Conservation (phyloP, 2,888 invertebrate genomes). For the Cephus sareptanus region DNA sequence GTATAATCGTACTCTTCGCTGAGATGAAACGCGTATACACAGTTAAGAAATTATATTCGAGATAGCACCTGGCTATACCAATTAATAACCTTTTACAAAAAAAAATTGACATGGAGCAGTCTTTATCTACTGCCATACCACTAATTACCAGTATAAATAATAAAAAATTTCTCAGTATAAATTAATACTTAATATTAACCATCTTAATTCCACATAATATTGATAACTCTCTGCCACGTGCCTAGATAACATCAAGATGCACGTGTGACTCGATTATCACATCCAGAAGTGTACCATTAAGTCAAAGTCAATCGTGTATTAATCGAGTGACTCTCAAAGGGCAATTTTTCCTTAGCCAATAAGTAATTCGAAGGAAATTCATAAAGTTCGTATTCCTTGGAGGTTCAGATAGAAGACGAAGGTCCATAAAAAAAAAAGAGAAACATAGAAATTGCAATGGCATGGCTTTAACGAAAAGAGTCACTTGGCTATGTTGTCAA, state of each 20-base stretch:
- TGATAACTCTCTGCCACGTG: neutral
- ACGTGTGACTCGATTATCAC: neutral
- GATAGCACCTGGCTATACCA: neutral
- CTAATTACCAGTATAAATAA: too few species aligned
- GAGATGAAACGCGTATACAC: neutral
- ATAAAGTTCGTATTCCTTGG: too few species aligned
- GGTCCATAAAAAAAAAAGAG: neutral
- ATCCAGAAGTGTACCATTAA: neutral
- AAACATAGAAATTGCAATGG: neutral
- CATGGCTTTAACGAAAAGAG: neutral
- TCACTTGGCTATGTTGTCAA: neutral
- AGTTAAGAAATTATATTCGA: neutral
- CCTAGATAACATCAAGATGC: neutral
- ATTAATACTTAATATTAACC: neutral
- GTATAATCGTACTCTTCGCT: neutral
- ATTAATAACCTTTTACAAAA: neutral
- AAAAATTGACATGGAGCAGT: too few species aligned
- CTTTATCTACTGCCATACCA: too few species aligned
- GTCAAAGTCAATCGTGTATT: neutral
- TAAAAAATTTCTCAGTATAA: neutral
- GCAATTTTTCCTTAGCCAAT: neutral
- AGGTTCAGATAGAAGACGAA: too few species aligned
- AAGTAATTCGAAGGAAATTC: neutral
- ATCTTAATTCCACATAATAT: neutral
- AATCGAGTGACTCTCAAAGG: neutral